Evolutionary conservation across 2,888 invertebrate genomes (phyloP).

Genomic region (Plebejus anna): DNA sequence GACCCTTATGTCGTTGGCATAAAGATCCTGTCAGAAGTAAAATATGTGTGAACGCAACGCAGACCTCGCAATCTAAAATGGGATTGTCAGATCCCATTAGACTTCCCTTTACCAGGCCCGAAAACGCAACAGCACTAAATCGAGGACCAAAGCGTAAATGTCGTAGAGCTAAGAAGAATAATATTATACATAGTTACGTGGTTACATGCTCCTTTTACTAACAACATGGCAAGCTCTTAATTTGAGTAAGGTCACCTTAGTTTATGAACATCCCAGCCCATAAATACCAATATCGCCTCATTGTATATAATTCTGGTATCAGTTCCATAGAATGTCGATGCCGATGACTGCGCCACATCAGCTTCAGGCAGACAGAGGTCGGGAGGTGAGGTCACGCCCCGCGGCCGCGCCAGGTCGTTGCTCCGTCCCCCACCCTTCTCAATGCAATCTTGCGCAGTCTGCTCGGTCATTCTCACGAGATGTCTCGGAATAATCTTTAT

Average conservation of each 20-base stretch:
- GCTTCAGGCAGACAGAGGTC: constrained; percentile 14
- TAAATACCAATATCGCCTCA: not conserved
- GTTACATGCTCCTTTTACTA: too few species aligned
- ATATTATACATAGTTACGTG: too few species aligned
- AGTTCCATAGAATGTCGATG: not conserved
- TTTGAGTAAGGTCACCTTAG: too few species aligned
- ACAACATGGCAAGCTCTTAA: not conserved
- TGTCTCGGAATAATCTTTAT: not conserved
- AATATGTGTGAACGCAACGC: not conserved
- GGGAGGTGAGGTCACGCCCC: constrained; percentile 24
- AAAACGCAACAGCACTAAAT: too few species aligned
- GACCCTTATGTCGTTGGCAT: not conserved
- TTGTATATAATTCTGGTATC: not conserved
- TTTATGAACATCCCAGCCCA: not conserved
- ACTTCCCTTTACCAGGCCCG: too few species aligned
- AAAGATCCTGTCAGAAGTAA: not conserved
- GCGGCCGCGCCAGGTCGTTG: constrained; percentile 17
- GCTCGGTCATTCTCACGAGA: not conserved
- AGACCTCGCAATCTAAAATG: too few species aligned
- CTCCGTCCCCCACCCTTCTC: not conserved
- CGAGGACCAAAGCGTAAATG: too few species aligned
- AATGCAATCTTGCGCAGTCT: constrained; percentile 23
- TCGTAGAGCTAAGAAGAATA: too few species aligned
- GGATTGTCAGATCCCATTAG: too few species aligned
- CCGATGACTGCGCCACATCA: not conserved